phyloP scores from a whole-genome alignment of 2,113 vertebrate species.

The Thryonomys swinderianus region DNA sequence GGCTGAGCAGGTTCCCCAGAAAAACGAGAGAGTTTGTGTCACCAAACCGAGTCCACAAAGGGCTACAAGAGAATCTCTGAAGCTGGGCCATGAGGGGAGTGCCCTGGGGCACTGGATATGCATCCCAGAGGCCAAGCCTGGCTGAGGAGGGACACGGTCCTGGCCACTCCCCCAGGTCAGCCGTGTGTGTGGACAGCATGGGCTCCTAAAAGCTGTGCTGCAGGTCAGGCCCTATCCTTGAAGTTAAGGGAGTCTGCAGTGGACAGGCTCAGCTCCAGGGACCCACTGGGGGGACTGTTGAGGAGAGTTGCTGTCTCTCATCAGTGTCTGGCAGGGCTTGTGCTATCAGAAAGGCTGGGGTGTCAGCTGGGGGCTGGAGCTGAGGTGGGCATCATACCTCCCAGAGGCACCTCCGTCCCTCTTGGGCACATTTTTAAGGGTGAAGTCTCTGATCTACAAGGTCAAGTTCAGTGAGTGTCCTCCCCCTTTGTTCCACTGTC shows the following conservation, averaged over 20 bases:
- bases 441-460: constrained; percentile 79
- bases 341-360: background rate
- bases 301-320: fast-evolving
- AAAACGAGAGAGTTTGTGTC: background rate
- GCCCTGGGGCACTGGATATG: fast-evolving
- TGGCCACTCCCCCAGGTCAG: background rate
- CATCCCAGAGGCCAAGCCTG: fast-evolving
- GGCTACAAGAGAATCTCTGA: background rate
- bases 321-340: background rate
- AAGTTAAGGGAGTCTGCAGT: background rate
- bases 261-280: background rate
- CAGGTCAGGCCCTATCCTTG: background rate
- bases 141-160: background rate
- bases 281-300: fast-evolving
- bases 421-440: constrained; percentile 74
- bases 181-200: no score
- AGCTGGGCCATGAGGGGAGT: background rate
- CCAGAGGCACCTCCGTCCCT: constrained; percentile 71
- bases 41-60: fast-evolving
- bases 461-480: constrained; percentile 69
- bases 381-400: constrained; percentile 62
- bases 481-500: constrained; percentile 78
- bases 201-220: background rate
- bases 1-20: background rate
- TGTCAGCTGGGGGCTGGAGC: background rate